phyloP scores from a whole-genome alignment of 2,797 vertebrate species.

The Lophius americanus region DNA sequence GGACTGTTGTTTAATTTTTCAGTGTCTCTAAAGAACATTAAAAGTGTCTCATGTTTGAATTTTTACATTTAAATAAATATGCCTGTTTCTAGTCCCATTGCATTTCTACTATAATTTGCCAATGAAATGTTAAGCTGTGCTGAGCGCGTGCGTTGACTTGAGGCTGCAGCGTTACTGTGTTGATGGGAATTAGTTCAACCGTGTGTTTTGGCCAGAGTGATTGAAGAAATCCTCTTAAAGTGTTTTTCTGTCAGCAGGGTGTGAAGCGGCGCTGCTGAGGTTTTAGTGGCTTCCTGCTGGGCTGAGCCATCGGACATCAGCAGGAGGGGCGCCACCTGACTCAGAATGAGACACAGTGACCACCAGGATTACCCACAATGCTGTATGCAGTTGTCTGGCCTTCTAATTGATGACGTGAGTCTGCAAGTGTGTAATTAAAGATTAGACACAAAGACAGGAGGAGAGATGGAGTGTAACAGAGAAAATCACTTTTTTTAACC shows the following conservation, averaged over 20 bases:
- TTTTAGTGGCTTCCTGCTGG: slow-evolving; percentile 47
- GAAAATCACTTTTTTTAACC: slow-evolving; percentile 5
- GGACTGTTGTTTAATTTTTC: too few relatives aligned
- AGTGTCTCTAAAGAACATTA: too few relatives aligned
- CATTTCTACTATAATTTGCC: neutral
- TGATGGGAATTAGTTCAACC: slow-evolving; percentile 14
- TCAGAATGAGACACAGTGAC: slow-evolving; percentile 25
- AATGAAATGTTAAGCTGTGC: neutral
- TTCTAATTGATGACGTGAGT: slow-evolving; percentile 46
- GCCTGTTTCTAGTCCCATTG: neutral
- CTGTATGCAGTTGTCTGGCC: slow-evolving; percentile 32
- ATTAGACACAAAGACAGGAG: slow-evolving; percentile 1
- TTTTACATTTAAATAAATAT: neutral
- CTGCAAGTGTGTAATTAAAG: slow-evolving; percentile 27
- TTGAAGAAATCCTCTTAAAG: slow-evolving; percentile 53
- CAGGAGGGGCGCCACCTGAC: slow-evolving; percentile 29
- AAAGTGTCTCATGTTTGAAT: neutral
- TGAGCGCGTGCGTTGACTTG: neutral
- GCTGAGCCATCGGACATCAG: slow-evolving; percentile 24
- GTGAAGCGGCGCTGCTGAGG: slow-evolving; percentile 20
- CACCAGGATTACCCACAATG: slow-evolving; percentile 54
- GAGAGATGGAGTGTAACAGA: slow-evolving; percentile 2
- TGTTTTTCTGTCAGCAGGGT: slow-evolving; percentile 12
- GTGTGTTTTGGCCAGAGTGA: slow-evolving; percentile 8
- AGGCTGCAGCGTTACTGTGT: neutral